Evolutionary conservation across 2,888 invertebrate species (phyloP), one percentile per base, ranked within the genome.

Genomic region (Tenthredo scrophulariae): DNA sequence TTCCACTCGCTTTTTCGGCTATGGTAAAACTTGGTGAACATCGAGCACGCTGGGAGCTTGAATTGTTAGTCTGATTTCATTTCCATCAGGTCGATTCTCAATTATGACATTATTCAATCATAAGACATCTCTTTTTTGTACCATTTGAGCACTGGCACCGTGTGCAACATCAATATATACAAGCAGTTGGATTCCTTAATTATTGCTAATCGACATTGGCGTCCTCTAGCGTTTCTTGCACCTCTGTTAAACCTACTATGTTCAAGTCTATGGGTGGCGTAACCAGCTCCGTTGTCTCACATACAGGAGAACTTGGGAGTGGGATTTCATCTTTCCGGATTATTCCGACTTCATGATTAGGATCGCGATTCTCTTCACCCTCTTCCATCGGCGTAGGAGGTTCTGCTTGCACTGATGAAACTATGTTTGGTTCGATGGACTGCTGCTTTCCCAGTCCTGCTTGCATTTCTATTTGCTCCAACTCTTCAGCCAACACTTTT

Each of bases 301-400:
- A 83, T 33, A 37, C n/a, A 13, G 50, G 67, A 46, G 67, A 65
- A 70, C 33, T 46, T 29, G 83, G 67, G 43, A 43, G 43, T 46
- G 43, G 46, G 50, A 70, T 37, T 46, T 67, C 83, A 29, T 83
- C 83, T 26, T 65, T 26, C 33, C 37, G n/a, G n/a, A 70, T 29
- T 5, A 67, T 13, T 33, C 10, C 67, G 46, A 70, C 83, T 9
- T 92, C 91, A 9, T 91, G 92, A 89, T 92, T 92, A 3, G 92
- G 92, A 89, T 93, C 93, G 5, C 91, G 91, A 88, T 93, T 93
- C 86, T 93, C 92, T 58, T 89, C 90, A 0, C 91, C 91, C 29
- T 92, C 92, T 43, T 91, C 89, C 40, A 88, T 87, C 0, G 88
- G 86, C 87, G 88, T 83, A 7, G 85, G 85, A 18, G 83, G 84